Evolutionary conservation across 1,140 invertebrate species (phyloP).

Genomic region (Eumaeus atala): DNA sequence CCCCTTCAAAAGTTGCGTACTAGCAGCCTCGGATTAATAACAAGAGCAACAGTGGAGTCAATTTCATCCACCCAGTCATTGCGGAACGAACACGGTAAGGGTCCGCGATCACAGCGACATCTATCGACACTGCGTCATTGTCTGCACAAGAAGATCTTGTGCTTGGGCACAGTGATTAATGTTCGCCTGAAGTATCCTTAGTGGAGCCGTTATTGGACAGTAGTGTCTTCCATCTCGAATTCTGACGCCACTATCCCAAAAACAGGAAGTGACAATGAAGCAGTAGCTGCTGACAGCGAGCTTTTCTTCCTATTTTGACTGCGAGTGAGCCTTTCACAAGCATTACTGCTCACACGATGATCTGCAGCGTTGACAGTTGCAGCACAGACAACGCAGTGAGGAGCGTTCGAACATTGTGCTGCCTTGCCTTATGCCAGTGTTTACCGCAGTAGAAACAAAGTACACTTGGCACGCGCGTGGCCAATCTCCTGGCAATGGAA

Average conservation of each 20-base stretch:
- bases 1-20: too few relatives aligned
- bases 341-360: background rate
- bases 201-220: too few relatives aligned
- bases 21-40: too few relatives aligned
- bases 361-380: background rate
- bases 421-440: slow-evolving; percentile 17
- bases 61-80: too few relatives aligned
- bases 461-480: slow-evolving; percentile 10
- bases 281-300: too few relatives aligned
- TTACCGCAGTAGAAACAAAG: slow-evolving; percentile 19
- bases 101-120: too few relatives aligned
- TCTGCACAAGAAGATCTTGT: slow-evolving; percentile 10
- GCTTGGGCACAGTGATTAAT: background rate
- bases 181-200: slow-evolving; percentile 9
- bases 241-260: too few relatives aligned
- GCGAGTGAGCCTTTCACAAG: background rate
- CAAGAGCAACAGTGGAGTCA: too few relatives aligned
- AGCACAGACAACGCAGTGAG: slow-evolving; percentile 4
- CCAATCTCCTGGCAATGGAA: slow-evolving; percentile 5
- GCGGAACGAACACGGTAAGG: too few relatives aligned
- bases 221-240: too few relatives aligned
- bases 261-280: too few relatives aligned
- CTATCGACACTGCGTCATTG: slow-evolving; percentile 11
- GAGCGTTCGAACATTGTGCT: background rate
- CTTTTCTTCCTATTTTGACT: background rate